phyloP scores from a whole-genome alignment of 2,113 vertebrate species.

The Emydocephalus ijimae region DNA sequence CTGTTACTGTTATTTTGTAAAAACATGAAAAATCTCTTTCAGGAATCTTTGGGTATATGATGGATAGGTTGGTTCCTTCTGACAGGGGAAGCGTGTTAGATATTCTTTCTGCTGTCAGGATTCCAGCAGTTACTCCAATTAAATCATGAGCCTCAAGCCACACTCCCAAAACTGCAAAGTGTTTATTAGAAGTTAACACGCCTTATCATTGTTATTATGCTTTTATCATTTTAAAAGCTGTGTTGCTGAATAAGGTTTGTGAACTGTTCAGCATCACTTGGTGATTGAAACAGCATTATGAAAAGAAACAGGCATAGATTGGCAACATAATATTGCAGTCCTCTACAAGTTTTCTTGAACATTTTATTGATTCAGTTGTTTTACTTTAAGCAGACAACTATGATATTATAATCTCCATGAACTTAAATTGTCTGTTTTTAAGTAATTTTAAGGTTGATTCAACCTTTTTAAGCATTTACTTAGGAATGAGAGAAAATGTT shows the following conservation, averaged over 20 bases:
- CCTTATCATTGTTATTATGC: neutral
- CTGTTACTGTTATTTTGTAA: neutral
- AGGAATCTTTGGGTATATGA: neutral
- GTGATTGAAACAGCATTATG: neutral
- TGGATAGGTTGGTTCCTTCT: neutral
- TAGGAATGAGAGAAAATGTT: slow-evolving; percentile 27
- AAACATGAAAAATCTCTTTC: neutral
- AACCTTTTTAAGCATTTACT: slow-evolving; percentile 6
- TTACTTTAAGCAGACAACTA: neutral
- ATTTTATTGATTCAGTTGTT: neutral
- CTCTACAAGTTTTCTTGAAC: too few relatives aligned
- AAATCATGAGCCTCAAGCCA: too few relatives aligned
- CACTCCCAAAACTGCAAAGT: too few relatives aligned
- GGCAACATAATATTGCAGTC: neutral
- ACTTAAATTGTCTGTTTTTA: neutral
- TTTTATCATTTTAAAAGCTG: neutral
- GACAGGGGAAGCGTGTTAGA: neutral
- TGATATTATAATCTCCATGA: neutral
- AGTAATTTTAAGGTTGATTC: neutral
- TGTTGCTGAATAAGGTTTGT: neutral
- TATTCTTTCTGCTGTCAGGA: neutral
- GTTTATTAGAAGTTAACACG: too few relatives aligned
- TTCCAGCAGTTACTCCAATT: too few relatives aligned
- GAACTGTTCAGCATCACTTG: neutral
- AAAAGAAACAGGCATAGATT: neutral